A percentile compares a stretch with the other conserved stretches of the same genome.
Evolutionary conservation across 2,113 vertebrate species (phyloP).

Genomic region (Pelusios castaneus): DNA sequence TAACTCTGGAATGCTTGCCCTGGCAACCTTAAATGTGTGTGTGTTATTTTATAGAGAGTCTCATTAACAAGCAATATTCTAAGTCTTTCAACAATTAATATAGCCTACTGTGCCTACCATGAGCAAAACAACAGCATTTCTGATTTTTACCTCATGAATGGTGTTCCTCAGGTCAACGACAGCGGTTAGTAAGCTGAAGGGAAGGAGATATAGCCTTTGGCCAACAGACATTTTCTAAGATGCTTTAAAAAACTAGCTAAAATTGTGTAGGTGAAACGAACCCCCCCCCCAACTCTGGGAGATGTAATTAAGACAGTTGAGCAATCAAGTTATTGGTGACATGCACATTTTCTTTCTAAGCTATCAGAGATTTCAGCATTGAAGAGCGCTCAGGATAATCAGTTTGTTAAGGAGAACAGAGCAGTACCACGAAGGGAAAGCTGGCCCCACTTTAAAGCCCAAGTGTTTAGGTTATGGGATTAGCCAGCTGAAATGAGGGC

Average conservation of each 20-base stretch:
- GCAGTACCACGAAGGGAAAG: not conserved
- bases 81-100: not conserved
- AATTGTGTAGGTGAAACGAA: not conserved
- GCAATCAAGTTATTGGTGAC: not conserved
- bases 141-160: not conserved
- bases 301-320: not conserved
- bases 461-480: not conserved
- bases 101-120: not conserved
- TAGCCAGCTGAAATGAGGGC: not conserved
- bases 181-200: not conserved
- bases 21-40: too few species aligned
- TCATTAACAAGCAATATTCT: not conserved
- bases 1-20: not conserved
- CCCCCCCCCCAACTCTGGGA: not conserved
- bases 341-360: rapidly evolving
- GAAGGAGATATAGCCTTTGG: not conserved
- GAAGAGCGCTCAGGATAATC: not conserved
- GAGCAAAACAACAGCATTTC: not conserved
- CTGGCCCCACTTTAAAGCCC: not conserved
- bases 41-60: not conserved
- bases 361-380: not conserved
- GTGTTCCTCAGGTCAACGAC: not conserved
- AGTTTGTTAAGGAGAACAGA: not conserved
- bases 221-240: not conserved
- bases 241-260: not conserved